Conservation (phyloP, 2,888 invertebrate genomes). For the Drosophila falleni region DNA sequence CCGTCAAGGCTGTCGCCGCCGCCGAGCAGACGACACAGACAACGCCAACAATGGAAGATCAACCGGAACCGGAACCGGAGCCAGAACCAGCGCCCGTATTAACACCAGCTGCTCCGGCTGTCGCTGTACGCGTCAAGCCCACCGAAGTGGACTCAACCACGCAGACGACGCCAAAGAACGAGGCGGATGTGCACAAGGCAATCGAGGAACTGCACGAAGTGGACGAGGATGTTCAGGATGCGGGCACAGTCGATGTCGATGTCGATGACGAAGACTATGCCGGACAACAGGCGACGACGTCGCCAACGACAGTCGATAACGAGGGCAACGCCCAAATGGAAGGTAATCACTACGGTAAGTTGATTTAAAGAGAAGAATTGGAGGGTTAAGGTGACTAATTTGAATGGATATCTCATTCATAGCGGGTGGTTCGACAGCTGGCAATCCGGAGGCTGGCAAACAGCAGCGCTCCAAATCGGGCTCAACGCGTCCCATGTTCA, state of each 20-base stretch:
- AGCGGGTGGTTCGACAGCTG: conserved; percentile 21
- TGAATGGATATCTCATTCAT: too few species aligned
- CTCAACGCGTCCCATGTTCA: conserved; percentile 95
- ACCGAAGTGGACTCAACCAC: conserved; percentile 81
- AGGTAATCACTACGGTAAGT: conserved; percentile 93
- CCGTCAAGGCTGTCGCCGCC: conserved; percentile 60
- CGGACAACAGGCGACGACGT: conserved; percentile 87
- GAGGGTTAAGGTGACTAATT: too few species aligned
- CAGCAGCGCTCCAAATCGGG: conserved; percentile 87
- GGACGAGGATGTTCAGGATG: conserved; percentile 55
- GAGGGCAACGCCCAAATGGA: conserved; percentile 89
- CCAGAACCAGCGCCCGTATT: neutral
- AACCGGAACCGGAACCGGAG: neutral
- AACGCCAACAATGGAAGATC: conserved; percentile 38
- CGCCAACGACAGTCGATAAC: conserved; percentile 5
- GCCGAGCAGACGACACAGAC: conserved; percentile 58
- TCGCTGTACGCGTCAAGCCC: conserved; percentile 58
- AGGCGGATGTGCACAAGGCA: conserved; percentile 47
- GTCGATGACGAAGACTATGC: conserved; percentile 66
- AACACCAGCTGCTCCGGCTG: conserved; percentile 5
- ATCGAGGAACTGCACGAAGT: conserved; percentile 50
- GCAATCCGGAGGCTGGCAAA: conserved; percentile 39
- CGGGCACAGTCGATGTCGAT: conserved; percentile 53
- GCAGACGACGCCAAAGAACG: conserved; percentile 81
- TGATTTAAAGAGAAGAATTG: too few species aligned